Conservation (phyloP, 2,797 vertebrate species). For the Rhinoraja longicauda region DNA sequence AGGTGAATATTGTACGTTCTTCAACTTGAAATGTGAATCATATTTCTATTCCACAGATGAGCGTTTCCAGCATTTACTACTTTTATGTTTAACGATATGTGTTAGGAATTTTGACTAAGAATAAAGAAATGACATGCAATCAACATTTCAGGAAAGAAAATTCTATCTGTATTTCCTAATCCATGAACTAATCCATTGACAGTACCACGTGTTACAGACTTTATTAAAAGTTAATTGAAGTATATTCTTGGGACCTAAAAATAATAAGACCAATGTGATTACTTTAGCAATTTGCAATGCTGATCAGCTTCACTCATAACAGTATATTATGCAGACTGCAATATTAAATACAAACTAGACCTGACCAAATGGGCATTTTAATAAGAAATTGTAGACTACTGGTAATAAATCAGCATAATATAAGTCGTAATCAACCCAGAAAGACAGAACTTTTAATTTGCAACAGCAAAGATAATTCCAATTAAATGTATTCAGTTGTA, state of each 20-base stretch:
- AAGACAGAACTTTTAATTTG: neutral
- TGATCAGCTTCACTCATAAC: neutral
- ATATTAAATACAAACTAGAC: neutral
- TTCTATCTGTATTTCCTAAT: neutral
- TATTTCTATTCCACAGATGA: too few species aligned
- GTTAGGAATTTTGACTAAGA: neutral
- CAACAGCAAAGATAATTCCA: neutral
- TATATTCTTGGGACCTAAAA: neutral
- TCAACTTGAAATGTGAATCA: too few species aligned
- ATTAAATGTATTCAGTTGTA: neutral
- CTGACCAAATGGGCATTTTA: neutral
- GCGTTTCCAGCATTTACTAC: too few species aligned
- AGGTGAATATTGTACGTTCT: neutral
- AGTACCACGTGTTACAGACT: neutral
- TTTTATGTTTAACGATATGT: neutral
- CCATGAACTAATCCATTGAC: neutral
- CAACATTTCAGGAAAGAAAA: neutral
- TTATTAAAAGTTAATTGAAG: slow-evolving; percentile 25
- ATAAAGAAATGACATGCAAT: neutral
- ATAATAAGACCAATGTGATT: neutral
- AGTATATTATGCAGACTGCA: neutral
- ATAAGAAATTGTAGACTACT: neutral
- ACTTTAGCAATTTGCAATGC: neutral
- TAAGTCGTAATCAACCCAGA: too few species aligned
- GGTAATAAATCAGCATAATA: neutral